These are phyloP conservation scores for Bettongia penicillata DNA, from an alignment of 2,113 vertebrate genomes.

Conservation along the genomic window DNA sequence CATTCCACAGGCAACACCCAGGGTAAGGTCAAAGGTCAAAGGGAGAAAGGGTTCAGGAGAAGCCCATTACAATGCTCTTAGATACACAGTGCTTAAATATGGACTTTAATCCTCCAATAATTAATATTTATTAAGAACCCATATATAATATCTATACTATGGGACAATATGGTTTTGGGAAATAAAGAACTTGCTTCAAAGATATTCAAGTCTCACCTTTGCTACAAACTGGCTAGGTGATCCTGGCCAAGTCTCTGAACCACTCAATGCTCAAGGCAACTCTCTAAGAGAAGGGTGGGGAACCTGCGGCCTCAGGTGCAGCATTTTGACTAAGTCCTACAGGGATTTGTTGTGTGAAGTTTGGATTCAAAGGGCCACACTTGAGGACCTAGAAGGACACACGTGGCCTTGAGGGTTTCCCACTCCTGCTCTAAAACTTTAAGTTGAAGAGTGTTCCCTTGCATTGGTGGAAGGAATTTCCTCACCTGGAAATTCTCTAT, in stretches of 20 bases:
- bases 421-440: neutral
- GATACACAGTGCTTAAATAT: constrained; percentile 13
- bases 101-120: neutral
- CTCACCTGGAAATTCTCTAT: neutral
- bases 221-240: neutral
- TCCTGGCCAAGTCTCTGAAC: neutral
- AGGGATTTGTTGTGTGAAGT: no score
- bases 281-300: neutral
- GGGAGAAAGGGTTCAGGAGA: neutral
- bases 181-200: neutral
- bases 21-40: constrained; percentile 46
- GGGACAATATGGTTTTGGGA: neutral
- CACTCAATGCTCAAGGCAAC: neutral
- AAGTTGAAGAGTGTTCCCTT: neutral
- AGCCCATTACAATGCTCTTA: constrained; percentile 13
- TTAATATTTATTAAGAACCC: constrained; percentile 36
- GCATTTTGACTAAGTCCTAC: no score
- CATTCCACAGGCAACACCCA: constrained; percentile 37
- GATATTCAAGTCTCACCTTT: neutral
- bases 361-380: no score
- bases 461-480: neutral
- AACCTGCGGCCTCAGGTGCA: no score
- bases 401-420: no score
- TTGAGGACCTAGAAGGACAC: no score
- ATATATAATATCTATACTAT: neutral